Base-by-base conservation (phyloP, 53 echinoderm and acorn worm genomes). In the Antedon mediterranea region DNA sequence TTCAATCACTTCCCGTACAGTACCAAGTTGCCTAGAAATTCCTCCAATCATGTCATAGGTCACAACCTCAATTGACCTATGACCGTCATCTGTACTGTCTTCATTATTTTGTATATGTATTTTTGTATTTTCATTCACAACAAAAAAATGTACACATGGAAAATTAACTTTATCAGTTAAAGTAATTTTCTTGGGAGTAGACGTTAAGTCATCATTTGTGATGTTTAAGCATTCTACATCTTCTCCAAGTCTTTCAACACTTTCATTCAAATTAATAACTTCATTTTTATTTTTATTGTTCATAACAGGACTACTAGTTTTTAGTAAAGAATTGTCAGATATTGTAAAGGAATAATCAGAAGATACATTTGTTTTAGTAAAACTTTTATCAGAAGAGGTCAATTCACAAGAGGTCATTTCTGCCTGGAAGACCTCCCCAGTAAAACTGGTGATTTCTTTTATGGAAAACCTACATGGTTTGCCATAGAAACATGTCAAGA, bases 21-120 rank as follows among this genome's bases (percentile, higher is more conserved):
- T 79, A 75, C 91, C 91, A 76, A 95, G 71, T 71, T 95, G 95
- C 34, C 87, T 83, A 7, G 81, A 81, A 79, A 95, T 74, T 4
- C 95, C 95, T 26, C 95, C 95, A 31, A 95, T 95, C 78, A 79
- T 89, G 78, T 87, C 91, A 79, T 89, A 95, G 30, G 87, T 86
- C 75, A 88, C 88, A 32, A 31, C 28, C 5, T 79, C 74, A 31
- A 28, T 76, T 8, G 31, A 13, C 32, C 32, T 32, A 8, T 73
- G 28, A 76, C 32, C 3, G 6, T 76, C 32, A 28, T 76, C 34
- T 28, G 13, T 76, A 76, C 29, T 26, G 7, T 32, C 34, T 28
- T 3, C 0, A 20, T 23, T 33, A 11, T 7, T 73, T 28, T 32
- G 6, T 28, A 76, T 31, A 33, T 33, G 13, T 31, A 34, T 32